Conservation (phyloP, 2,797 vertebrate species). For the Glossophaga mutica region DNA sequence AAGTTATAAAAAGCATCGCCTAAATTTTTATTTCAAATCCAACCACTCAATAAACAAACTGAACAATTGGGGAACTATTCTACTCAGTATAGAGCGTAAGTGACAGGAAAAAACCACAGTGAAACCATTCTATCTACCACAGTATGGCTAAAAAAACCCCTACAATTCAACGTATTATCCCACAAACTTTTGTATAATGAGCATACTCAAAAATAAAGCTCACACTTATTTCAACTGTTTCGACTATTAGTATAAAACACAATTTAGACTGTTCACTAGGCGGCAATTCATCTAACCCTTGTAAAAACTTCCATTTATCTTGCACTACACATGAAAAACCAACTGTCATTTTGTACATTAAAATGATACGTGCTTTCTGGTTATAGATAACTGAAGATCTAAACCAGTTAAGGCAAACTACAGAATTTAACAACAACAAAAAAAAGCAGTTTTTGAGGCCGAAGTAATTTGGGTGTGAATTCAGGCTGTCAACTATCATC, state of each 20-base stretch:
- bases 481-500: background rate
- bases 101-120: background rate
- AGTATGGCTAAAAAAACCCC: background rate
- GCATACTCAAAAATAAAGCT: conserved; percentile 22
- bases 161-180: conserved; percentile 8
- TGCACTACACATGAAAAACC: background rate
- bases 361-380: conserved; percentile 16
- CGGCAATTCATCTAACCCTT: background rate
- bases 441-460: conserved; percentile 4
- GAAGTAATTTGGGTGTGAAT: conserved; percentile 36
- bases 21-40: conserved; percentile 35
- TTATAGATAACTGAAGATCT: background rate
- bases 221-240: conserved; percentile 3
- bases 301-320: conserved; percentile 20
- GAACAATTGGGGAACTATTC: background rate
- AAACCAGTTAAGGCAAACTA: conserved; percentile 27
- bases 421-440: conserved; percentile 10
- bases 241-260: background rate
- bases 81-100: conserved; percentile 8
- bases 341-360: background rate
- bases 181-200: conserved; percentile 16
- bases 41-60: conserved; percentile 28
- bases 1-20: background rate
- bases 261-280: background rate
- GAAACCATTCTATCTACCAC: background rate